Base-by-base conservation (phyloP, 37 sponge, comb jelly and placozoan genomes). In the Beroe forskalii region DNA sequence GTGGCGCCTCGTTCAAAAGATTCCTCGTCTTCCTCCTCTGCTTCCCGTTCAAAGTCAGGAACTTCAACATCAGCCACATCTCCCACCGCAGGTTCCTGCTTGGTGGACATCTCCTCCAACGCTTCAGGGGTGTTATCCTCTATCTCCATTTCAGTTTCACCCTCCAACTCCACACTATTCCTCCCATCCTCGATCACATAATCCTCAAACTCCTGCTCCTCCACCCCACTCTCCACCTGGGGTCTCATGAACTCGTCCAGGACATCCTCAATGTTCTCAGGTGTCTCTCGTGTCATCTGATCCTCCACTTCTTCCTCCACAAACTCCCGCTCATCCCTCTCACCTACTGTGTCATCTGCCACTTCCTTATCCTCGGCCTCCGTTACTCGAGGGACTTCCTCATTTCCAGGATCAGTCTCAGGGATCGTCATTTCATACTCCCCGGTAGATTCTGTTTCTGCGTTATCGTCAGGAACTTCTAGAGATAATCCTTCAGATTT, bases 11-110 rank as follows among this genome's bases (percentile, higher is more conserved):
- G 86, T 27, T 80, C 30, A 24, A 80, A 80, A 24, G 23, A 43
- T 48, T 80, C 86, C 86, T 80, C 86, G 22, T 80, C 86, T 48
- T 80, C 86, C 55, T 80, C 86, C 86, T 80, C 86, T 24, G 19
- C 30, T 22, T 9, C 55, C n/a, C 86, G 86, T 32, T 43, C 30
- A 80, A 80, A 80, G 48, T 80, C 86, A 2, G 39, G 48, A 22
- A 80, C 17, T 20, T 80, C 86, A 23, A 32, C 55, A 43, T 80
- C 86, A 12, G 8, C 48, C 55, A 42, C 86, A 30, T 80, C 86
- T 44, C 48, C 86, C 2, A 80, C 48, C 28, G 55, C 55, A 1
- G 44, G 86, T 4, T 80, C 28, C 9, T 80, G 25, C 25, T 0
- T n/a, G 0, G 55, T 14, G 24, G 25, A 1, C 55, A 80, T 44